Conservation (phyloP, 2,888 invertebrate species). For the Podabrus alpinus region DNA sequence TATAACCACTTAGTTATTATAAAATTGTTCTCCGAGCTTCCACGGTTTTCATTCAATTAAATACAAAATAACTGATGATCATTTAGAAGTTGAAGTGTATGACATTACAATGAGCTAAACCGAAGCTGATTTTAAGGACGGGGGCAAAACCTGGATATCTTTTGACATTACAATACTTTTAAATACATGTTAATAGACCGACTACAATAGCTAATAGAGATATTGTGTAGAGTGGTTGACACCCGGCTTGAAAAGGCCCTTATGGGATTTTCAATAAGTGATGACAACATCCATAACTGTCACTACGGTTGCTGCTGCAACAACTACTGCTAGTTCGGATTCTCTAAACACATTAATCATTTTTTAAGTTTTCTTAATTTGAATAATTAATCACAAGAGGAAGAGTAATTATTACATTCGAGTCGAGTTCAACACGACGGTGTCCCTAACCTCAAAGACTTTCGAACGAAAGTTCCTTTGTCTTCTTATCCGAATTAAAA, state of each 20-base stretch:
- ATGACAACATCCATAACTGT: constrained; percentile 34
- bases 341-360: not conserved
- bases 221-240: constrained; percentile 49
- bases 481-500: not conserved
- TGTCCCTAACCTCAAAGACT: not conserved
- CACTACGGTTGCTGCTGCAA: constrained; percentile 5
- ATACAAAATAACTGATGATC: constrained; percentile 24
- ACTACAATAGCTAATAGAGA: constrained; percentile 53
- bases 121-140: constrained; percentile 23
- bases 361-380: not conserved
- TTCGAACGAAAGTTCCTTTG: not conserved
- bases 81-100: constrained; percentile 21
- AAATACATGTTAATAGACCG: constrained; percentile 55
- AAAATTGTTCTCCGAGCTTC: constrained; percentile 6
- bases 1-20: not conserved
- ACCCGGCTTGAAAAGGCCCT: constrained; percentile 31
- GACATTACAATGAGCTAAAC: constrained; percentile 15
- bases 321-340: not conserved
- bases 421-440: not conserved
- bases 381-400: not conserved
- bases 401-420: not conserved
- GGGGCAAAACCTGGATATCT: constrained; percentile 31
- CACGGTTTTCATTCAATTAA: constrained; percentile 28
- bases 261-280: constrained; percentile 28
- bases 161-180: constrained; percentile 36